These are phyloP conservation scores for Brachypterus glaber DNA, from an alignment of 2,888 invertebrate genomes.

Conservation along the genomic window DNA sequence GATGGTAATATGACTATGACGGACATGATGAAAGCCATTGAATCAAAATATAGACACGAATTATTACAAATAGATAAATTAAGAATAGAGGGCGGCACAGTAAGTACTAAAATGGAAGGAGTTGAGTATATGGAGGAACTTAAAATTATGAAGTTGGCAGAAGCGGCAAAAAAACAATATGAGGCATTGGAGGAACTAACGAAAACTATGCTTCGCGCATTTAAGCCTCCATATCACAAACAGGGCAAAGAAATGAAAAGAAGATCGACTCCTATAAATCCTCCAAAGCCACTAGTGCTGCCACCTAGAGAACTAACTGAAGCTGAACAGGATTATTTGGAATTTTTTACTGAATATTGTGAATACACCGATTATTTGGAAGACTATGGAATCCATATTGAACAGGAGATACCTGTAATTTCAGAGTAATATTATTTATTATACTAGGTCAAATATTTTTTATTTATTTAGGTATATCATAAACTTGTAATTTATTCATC, in stretches of 20 bases:
- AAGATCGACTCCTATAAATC: slow-evolving; percentile 31
- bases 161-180: slow-evolving; percentile 50
- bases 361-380: slow-evolving; percentile 25
- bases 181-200: slow-evolving; percentile 44
- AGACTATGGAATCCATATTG: slow-evolving; percentile 27
- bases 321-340: slow-evolving; percentile 30
- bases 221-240: slow-evolving; percentile 33
- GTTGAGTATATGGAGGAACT: slow-evolving; percentile 46
- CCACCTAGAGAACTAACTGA: slow-evolving; percentile 28
- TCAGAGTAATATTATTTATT: no score
- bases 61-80: slow-evolving; percentile 47
- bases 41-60: slow-evolving; percentile 42
- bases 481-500: no score
- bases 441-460: no score
- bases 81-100: slow-evolving; percentile 44
- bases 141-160: slow-evolving; percentile 44
- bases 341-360: slow-evolving; percentile 34
- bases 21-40: slow-evolving; percentile 51
- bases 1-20: slow-evolving; percentile 48
- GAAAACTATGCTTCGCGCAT: slow-evolving; percentile 40
- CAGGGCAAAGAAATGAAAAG: slow-evolving; percentile 27
- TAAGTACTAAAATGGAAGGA: slow-evolving; percentile 40
- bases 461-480: no score
- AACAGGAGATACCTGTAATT: neutral
- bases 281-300: slow-evolving; percentile 21